A percentile compares a stretch with the other conserved stretches of the same genome.
These are phyloP conservation scores for Trachelus stipa DNA, from an alignment of 2,888 invertebrate genomes.

Conservation along the genomic window DNA sequence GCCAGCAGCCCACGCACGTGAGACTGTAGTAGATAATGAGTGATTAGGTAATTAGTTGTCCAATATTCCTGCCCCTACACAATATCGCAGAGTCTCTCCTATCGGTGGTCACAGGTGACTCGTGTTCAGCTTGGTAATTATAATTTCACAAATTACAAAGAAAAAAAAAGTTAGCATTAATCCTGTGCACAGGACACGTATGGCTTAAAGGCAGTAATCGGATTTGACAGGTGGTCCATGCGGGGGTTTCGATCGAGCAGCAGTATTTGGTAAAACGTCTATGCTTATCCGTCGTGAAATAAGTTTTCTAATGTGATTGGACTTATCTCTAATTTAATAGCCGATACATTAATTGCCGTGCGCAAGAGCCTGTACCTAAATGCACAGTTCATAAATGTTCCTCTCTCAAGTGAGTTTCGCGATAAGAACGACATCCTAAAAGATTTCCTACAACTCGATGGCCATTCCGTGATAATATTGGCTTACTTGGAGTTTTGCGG, in stretches of 20 bases:
- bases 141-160: not conserved
- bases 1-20: conserved; percentile 22
- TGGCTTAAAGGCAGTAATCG: not conserved
- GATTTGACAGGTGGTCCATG: not conserved
- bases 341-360: not conserved
- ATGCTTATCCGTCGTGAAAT: not conserved
- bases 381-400: not conserved
- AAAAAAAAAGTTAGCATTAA: not conserved
- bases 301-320: not conserved
- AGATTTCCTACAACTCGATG: not conserved
- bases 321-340: not conserved
- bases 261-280: not conserved
- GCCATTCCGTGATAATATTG: not conserved
- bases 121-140: not conserved
- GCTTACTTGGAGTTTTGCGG: conserved; percentile 7
- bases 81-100: not conserved
- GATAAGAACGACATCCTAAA: not conserved
- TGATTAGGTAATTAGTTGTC: conserved; percentile 60
- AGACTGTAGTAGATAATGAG: conserved; percentile 55
- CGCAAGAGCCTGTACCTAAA: not conserved
- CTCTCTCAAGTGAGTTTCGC: too few relatives aligned
- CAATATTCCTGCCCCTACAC: conserved; percentile 47
- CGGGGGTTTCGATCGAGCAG: not conserved
- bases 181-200: not conserved
- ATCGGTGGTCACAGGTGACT: not conserved